These are phyloP conservation scores for Mus musculus DNA, from an alignment of 2,113 vertebrate genomes.

Conservation along the genomic window GRCm39 chr2:23555501-23556000, in stretches of 20 bases:
- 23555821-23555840: not conserved
- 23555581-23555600: not conserved
- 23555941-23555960: too few species aligned
- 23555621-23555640: too few species aligned
- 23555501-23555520: not conserved
- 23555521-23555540: constrained; percentile 9
- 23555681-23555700: not conserved
- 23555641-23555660: too few species aligned
- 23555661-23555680: not conserved
- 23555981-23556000: too few species aligned
- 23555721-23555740: not conserved
- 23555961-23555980: too few species aligned
- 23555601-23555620: too few species aligned
- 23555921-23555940: too few species aligned
- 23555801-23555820: not conserved
- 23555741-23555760: not conserved
- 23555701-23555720: not conserved
- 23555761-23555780: not conserved
- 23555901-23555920: not conserved
- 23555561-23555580: not conserved
- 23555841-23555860: not conserved
- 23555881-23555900: not conserved
- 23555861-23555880: not conserved
- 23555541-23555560: not conserved
- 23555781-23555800: not conserved